Conservation (phyloP, 2,113 vertebrate species). For the Oncorhynchus clarkii region DNA sequence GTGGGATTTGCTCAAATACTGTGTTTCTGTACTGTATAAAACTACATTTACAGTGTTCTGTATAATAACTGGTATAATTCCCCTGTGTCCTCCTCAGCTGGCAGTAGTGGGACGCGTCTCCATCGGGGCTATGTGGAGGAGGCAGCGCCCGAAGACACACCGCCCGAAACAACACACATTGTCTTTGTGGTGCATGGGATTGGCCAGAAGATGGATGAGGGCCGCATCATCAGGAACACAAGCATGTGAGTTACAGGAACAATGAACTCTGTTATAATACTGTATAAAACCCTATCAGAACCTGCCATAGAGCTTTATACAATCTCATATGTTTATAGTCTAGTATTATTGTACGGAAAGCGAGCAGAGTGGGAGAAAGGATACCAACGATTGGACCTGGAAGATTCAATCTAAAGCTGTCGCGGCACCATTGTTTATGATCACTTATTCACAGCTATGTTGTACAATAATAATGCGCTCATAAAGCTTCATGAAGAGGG, state of each 20-base stretch:
- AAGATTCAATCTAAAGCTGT: too few relatives aligned
- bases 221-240: slow-evolving; percentile 95
- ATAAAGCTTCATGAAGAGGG: too few relatives aligned
- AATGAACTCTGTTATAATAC: too few relatives aligned
- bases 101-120: slow-evolving; percentile 92
- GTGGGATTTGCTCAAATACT: neutral
- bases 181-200: slow-evolving; percentile 97
- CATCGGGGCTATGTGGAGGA: slow-evolving; percentile 95
- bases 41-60: neutral
- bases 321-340: neutral
- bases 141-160: slow-evolving; percentile 89
- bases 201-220: slow-evolving; percentile 98
- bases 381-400: too few relatives aligned
- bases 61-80: neutral
- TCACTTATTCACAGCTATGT: too few relatives aligned
- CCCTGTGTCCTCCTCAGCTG: slow-evolving; percentile 72
- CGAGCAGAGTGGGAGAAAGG: too few relatives aligned
- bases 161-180: slow-evolving; percentile 90
- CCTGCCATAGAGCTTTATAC: neutral
- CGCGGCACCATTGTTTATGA: too few relatives aligned
- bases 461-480: too few relatives aligned
- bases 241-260: slow-evolving; percentile 83
- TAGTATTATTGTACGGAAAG: neutral
- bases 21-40: neutral
- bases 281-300: too few relatives aligned